Conservation (phyloP, 2,888 invertebrate species). For the Agapetus fuscipes region DNA sequence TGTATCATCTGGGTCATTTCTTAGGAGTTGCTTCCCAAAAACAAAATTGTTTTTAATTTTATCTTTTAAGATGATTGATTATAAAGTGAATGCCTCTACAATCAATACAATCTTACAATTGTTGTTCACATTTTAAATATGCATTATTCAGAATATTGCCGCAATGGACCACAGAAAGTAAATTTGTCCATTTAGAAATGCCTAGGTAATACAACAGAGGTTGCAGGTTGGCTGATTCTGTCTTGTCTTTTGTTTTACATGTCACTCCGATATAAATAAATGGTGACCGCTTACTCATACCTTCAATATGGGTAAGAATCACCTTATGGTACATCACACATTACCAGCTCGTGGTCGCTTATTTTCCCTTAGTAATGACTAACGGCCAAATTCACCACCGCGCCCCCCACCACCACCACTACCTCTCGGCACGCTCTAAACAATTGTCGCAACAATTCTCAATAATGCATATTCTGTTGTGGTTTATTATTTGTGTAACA, state of each 20-base stretch:
- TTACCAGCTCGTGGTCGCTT: constrained; percentile 28
- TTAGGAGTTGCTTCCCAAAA: no score
- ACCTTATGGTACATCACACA: constrained; percentile 33
- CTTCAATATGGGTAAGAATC: constrained; percentile 21
- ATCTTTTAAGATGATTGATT: no score
- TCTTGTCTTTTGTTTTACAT: constrained; percentile 22
- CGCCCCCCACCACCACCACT: background rate
- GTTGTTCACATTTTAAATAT: no score
- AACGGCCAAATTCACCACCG: constrained; percentile 12
- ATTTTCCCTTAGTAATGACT: constrained; percentile 43
- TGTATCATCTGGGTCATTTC: no score
- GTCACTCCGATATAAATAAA: constrained; percentile 21
- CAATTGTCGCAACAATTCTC: no score
- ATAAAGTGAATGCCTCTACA: no score
- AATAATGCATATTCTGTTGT: constrained; percentile 37
- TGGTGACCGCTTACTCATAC: constrained; percentile 21
- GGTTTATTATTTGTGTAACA: constrained; percentile 5
- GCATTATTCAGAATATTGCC: constrained; percentile 31
- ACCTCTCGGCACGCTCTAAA: background rate
- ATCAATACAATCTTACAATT: no score
- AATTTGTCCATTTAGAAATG: no score
- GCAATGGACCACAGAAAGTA: no score
- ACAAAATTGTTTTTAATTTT: no score
- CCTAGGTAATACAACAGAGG: no score
- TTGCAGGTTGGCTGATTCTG: constrained; percentile 17